Percentiles rank a stretch among this genome's conserved stretches.
phyloP scores from a whole-genome alignment of 2,888 invertebrate genomes.

The Rhodophaea formosa region DNA sequence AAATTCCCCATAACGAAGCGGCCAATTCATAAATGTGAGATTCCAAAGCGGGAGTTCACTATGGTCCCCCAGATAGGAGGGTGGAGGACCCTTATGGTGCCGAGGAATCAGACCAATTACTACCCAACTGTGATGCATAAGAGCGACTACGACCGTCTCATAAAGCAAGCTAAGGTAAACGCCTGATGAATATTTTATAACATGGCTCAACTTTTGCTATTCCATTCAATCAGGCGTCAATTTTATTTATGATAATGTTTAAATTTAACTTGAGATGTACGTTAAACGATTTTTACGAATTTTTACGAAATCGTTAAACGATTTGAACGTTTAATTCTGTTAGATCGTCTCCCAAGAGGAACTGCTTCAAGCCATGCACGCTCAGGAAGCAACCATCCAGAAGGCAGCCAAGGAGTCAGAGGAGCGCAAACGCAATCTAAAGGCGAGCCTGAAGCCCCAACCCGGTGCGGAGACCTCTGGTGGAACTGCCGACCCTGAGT shows the following conservation, averaged over 20 bases:
- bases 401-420: constrained; percentile 81
- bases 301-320: too few species aligned
- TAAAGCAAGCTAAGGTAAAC: constrained; percentile 79
- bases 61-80: constrained; percentile 61
- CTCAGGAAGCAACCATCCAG: constrained; percentile 79
- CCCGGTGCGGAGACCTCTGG: constrained; percentile 60
- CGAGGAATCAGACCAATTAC: constrained; percentile 71
- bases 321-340: not conserved
- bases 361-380: constrained; percentile 57
- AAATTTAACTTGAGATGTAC: too few species aligned
- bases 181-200: not conserved
- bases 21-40: constrained; percentile 71
- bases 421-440: constrained; percentile 75
- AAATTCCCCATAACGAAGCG: constrained; percentile 63
- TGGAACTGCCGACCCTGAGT: constrained; percentile 64
- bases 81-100: constrained; percentile 73
- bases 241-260: not conserved
- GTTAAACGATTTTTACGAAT: too few species aligned
- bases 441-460: constrained; percentile 61
- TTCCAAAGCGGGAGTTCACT: constrained; percentile 44
- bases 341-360: constrained; percentile 67
- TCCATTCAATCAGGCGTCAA: not conserved
- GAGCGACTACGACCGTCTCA: constrained; percentile 81
- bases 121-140: constrained; percentile 82
- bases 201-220: not conserved